Evolutionary conservation across 2,113 vertebrate species (phyloP), one percentile per base, ranked within the genome.

Genomic region (Panurus biarmicus): DNA sequence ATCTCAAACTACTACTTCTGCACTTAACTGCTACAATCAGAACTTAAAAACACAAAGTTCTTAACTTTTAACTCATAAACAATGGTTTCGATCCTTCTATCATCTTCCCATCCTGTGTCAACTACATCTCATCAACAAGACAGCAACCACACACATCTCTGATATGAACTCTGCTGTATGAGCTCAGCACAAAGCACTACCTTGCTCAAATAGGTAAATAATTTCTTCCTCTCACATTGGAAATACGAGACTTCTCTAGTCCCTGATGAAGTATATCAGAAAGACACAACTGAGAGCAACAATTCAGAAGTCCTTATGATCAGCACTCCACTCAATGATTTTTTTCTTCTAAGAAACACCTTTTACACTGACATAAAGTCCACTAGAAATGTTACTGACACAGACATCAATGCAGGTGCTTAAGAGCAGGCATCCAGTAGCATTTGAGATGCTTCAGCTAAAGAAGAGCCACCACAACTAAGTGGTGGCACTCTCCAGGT

Each of bases 161-260:
- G 16, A 42, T 11, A 35, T 6, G 5, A 72, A 58, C 23, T 73
- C 24, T 2, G 12, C 22, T 1, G 1, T 5, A n/a, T 5, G 7
- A 81, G 25, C 25, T 65, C 67, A 50, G 25, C 56, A 76, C 12
- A 74, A 89, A 86, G 40, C 29, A 80, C 9, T 35, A 19, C 25
- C 25, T 81, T 45, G 15, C 53, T 70, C 51, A 51, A 38, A 58
- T 11, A 78, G 5, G 31, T 17, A 57, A 33, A 45, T 35, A 57
- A 31, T 21, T 64, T 71, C 14, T 56, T 60, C 45, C 24, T 64
- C 17, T 69, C 35, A 53, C 23, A 42, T 42, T 7, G 67, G 25
- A 88, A 62, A 40, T 38, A 5, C 2, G 2, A 56, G 7, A 47
- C 60, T 83, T 72, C 90, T 67, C 75, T 35, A 57, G 56, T 56